Percentiles rank a stretch among this genome's conserved stretches.
phyloP scores from a whole-genome alignment of 1,140 invertebrate species.

The Onthophagus taurus region DNA sequence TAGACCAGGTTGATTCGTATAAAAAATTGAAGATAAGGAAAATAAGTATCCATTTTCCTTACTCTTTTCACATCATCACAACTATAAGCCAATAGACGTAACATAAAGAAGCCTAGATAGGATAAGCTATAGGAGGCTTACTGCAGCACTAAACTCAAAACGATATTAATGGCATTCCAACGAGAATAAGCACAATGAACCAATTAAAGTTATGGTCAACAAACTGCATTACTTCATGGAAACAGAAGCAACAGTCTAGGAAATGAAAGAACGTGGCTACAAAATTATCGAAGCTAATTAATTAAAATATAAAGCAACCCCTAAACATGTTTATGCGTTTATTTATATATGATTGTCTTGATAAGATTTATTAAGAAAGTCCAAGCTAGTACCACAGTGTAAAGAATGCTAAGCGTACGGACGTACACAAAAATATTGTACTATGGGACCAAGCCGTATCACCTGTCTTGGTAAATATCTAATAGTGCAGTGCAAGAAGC shows the following conservation, averaged over 20 bases:
- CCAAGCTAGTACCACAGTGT: conserved; percentile 10
- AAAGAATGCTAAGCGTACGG: conserved; percentile 17
- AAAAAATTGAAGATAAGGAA: too few relatives aligned
- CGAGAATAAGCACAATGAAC: conserved; percentile 15
- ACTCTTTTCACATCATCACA: too few relatives aligned
- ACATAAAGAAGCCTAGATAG: too few relatives aligned
- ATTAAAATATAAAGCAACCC: conserved; percentile 13
- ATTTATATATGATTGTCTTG: conserved; percentile 27
- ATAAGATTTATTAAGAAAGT: conserved; percentile 12
- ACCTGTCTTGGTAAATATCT: too few relatives aligned
- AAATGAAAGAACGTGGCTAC: conserved; percentile 15
- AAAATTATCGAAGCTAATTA: conserved; percentile 15
- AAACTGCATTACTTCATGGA: conserved; percentile 11
- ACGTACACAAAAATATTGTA: too few relatives aligned
- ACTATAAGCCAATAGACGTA: too few relatives aligned
- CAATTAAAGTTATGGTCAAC: conserved; percentile 16
- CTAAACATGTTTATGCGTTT: conserved; percentile 17
- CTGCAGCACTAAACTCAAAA: conserved; percentile 2
- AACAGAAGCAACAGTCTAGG: conserved; percentile 6
- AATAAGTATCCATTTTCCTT: too few relatives aligned
- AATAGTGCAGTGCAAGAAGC: too few relatives aligned
- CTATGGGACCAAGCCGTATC: too few relatives aligned
- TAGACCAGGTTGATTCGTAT: too few relatives aligned
- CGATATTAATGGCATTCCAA: conserved; percentile 14
- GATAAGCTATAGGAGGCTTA: too few relatives aligned